phyloP scores from a whole-genome alignment of 35 echinoderm and acorn worm genomes.

The Patiria miniata region DNA sequence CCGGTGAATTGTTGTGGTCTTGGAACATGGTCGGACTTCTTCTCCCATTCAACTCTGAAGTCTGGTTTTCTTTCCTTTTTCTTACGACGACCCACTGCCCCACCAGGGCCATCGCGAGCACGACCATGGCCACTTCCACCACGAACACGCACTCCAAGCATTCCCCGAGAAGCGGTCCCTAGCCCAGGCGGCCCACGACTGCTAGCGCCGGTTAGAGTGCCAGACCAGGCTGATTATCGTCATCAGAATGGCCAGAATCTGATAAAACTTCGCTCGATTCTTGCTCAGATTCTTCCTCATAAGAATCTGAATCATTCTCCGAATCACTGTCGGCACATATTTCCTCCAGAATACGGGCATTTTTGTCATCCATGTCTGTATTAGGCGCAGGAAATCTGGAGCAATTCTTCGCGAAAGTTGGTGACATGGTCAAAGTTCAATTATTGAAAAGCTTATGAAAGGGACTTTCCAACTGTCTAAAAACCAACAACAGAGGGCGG shows the following conservation, averaged over 20 bases:
- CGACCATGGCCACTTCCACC: neutral
- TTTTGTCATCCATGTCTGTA: neutral
- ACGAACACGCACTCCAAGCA: neutral
- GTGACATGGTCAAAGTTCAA: no score
- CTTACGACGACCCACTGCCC: neutral
- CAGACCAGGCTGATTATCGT: neutral
- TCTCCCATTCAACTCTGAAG: neutral
- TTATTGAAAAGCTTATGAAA: no score
- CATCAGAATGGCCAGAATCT: neutral
- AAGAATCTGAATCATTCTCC: neutral
- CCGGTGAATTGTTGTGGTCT: neutral
- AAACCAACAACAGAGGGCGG: no score
- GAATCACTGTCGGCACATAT: constrained; percentile 1
- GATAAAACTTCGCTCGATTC: neutral
- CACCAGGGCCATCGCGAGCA: neutral
- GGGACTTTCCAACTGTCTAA: no score
- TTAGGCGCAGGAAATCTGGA: neutral
- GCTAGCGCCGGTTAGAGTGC: neutral
- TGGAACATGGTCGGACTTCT: neutral
- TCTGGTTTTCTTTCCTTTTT: neutral
- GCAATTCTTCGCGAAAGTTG: no score
- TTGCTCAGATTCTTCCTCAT: neutral
- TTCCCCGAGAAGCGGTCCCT: neutral
- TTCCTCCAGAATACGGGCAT: neutral
- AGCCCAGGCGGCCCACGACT: no score